Evolutionary conservation across 2,797 vertebrate species (phyloP), one percentile per base, ranked within the genome.

Genomic region (Hylomyscus alleni): DNA sequence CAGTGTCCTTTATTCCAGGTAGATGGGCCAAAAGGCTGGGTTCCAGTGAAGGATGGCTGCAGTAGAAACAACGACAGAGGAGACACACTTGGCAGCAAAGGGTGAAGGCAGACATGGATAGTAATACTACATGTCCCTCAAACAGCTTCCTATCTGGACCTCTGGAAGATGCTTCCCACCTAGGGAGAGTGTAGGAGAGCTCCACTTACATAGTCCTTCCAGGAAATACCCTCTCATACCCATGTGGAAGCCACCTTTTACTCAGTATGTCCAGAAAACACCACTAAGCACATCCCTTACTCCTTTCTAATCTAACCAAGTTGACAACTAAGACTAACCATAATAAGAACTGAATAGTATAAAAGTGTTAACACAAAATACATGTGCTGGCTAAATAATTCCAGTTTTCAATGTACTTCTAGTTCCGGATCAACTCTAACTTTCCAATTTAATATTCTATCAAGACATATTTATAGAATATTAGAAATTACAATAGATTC

Each of bases 341-440:
- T 31, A 54, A 44, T 13, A 89, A 77, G 34, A 78, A 52, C n/a
- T 58, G 56, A 92, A 34, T 76, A 91, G 65, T 62, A 84, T 6
- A 67, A 84, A 91, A 96, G 19, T 76, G 3, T 50, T 73, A 69
- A 85, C 72, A 54, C 20, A 89, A 97, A 91, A 90, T 29, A 50
- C 58, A 90, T 58, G 29, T 3, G 72, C 75, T 96, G 2, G 31
- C 37, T n/a, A 54, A 9, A 37, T 62, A 20, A 65, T 37, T 67
- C 92, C 44, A 8, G 22, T 72, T 96, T 91, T 73, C 73, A 91
- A 72, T 81, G 3, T n/a, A 29, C 22, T 84, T 17, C 82, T 72
- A 81, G 91, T 82, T 73, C 24, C 83, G 88, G 24, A 84, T 44
- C 47, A 65, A 52, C 31, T 90, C 88, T n/a, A 13, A 6, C 11